A percentile compares a stretch with the other conserved stretches of the same genome.
Conservation (phyloP, 2,113 vertebrate species). For the Sebastes fasciatus region DNA sequence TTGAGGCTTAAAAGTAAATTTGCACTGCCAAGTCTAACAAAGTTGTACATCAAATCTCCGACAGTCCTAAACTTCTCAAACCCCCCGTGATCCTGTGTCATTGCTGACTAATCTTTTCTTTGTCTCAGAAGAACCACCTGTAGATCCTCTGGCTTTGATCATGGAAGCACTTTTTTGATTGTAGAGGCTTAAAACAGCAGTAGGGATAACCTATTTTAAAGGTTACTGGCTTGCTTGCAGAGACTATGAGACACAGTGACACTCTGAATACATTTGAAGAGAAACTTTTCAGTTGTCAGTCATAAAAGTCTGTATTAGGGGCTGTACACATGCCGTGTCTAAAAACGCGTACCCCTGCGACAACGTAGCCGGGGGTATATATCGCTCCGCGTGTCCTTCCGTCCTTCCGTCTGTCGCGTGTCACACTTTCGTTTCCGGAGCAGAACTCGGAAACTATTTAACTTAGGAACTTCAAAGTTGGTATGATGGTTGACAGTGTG, state of each 20-base stretch:
- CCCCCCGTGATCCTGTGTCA: conserved; percentile 19
- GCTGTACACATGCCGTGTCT: too few relatives aligned
- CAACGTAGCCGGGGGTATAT: too few relatives aligned
- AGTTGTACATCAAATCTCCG: conserved; percentile 33
- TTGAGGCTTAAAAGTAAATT: conserved; percentile 47
- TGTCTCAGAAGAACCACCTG: neutral
- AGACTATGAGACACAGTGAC: conserved; percentile 12
- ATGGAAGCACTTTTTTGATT: neutral
- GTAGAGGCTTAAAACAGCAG: conserved; percentile 7
- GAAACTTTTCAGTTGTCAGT: neutral
- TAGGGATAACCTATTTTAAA: conserved; percentile 37
- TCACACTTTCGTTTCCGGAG: too few relatives aligned
- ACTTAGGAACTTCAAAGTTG: too few relatives aligned
- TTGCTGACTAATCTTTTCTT: conserved; percentile 28
- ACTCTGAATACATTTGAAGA: neutral
- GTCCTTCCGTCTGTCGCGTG: too few relatives aligned
- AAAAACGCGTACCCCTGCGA: too few relatives aligned
- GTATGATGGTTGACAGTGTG: too few relatives aligned
- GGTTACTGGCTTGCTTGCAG: conserved; percentile 5
- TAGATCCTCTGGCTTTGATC: neutral
- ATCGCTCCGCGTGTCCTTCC: too few relatives aligned
- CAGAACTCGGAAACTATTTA: too few relatives aligned
- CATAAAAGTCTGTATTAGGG: neutral
- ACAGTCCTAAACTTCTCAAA: conserved; percentile 13
- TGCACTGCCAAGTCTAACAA: conserved; percentile 32